These are phyloP conservation scores for Heliothis peltigera DNA, from an alignment of 2,888 invertebrate genomes.

Conservation along the genomic window DNA sequence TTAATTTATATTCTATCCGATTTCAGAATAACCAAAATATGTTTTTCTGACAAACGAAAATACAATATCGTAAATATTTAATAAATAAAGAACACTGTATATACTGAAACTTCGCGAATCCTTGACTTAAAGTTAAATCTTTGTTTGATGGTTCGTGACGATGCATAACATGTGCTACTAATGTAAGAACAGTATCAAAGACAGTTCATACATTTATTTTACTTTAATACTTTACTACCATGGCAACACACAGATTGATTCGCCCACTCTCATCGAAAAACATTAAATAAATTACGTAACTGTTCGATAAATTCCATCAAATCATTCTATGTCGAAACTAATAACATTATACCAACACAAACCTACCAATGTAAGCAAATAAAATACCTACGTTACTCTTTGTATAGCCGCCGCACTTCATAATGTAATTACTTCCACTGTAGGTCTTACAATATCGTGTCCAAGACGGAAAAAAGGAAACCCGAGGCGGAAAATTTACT, in stretches of 20 bases:
- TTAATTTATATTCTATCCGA: constrained; percentile 1
- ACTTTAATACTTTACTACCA: not conserved
- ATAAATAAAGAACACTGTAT: constrained; percentile 15
- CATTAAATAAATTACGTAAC: constrained; percentile 33
- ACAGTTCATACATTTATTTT: not conserved
- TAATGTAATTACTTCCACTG: constrained; percentile 54
- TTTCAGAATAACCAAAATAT: constrained; percentile 4
- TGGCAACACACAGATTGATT: not conserved
- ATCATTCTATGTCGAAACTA: constrained; percentile 36
- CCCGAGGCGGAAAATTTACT: constrained; percentile 61
- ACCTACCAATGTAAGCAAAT: constrained; percentile 42
- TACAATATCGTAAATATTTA: constrained; percentile 20
- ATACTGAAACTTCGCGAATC: constrained; percentile 23
- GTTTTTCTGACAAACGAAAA: constrained; percentile 22
- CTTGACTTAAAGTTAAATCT: constrained; percentile 51
- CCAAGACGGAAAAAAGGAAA: constrained; percentile 53
- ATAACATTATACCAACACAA: constrained; percentile 49
- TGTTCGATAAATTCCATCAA: constrained; percentile 38
- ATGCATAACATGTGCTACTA: constrained; percentile 55
- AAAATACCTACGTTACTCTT: constrained; percentile 28
- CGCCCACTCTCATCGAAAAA: not conserved
- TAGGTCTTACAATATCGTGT: constrained; percentile 51
- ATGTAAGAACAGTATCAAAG: constrained; percentile 35
- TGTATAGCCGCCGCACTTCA: constrained; percentile 47
- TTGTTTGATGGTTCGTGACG: constrained; percentile 55